A percentile compares a stretch with the other conserved stretches of the same genome.
Evolutionary conservation across 2,888 invertebrate genomes (phyloP).

Genomic region (Mythimna impura): DNA sequence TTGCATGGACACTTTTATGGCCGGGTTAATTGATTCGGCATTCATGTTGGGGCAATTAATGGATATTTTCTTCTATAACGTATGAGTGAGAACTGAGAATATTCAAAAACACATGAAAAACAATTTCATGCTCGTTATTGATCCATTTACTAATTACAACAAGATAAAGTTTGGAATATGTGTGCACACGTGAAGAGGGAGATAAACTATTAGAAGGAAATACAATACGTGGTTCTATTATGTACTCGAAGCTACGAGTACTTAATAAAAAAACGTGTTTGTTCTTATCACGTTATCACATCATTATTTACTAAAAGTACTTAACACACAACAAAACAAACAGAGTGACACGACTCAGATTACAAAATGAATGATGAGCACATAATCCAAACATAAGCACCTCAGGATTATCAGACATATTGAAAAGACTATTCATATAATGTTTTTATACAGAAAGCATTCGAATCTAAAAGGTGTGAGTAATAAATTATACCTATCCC

Average conservation of each 20-base stretch:
- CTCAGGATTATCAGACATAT: slow-evolving; percentile 55
- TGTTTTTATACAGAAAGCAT: slow-evolving; percentile 44
- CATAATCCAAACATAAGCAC: slow-evolving; percentile 66
- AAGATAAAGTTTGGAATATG: slow-evolving; percentile 2
- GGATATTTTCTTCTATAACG: slow-evolving; percentile 13
- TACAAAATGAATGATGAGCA: slow-evolving; percentile 70
- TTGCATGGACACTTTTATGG: slow-evolving; percentile 43
- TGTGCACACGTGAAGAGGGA: neutral
- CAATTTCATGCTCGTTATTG: neutral
- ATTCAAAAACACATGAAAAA: slow-evolving; percentile 15
- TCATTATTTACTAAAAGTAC: slow-evolving; percentile 57
- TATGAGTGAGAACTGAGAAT: slow-evolving; percentile 16
- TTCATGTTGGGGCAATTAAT: slow-evolving; percentile 26
- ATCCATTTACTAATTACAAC: slow-evolving; percentile 31
- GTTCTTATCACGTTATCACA: slow-evolving; percentile 54
- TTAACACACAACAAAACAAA: slow-evolving; percentile 57
- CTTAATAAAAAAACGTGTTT: slow-evolving; percentile 30
- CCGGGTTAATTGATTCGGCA: slow-evolving; percentile 38
- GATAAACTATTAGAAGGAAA: slow-evolving; percentile 43
- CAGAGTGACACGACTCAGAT: slow-evolving; percentile 66
- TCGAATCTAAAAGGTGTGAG: slow-evolving; percentile 44
- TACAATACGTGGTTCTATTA: slow-evolving; percentile 8
- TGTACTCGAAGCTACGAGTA: slow-evolving; percentile 12
- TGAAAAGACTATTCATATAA: slow-evolving; percentile 41
- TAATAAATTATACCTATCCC: slow-evolving; percentile 58